These are phyloP conservation scores for Periparus ater DNA, from an alignment of 2,797 vertebrate genomes.

Conservation along the genomic window DNA sequence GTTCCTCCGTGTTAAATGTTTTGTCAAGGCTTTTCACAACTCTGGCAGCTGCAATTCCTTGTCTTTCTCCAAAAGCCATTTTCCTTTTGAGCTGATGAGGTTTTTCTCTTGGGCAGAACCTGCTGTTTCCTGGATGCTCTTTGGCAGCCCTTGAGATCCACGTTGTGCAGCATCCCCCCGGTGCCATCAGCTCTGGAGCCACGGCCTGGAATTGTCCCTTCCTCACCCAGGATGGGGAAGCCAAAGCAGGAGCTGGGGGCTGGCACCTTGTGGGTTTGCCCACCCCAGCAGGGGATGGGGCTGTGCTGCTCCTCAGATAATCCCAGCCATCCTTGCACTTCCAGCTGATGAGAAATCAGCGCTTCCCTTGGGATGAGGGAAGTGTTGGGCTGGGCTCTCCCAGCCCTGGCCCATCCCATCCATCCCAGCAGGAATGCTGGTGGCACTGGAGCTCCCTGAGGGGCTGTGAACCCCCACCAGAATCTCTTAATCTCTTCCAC, in stretches of 20 bases:
- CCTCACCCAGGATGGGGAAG: rapidly evolving
- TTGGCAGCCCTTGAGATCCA: neutral
- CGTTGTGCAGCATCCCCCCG: rapidly evolving
- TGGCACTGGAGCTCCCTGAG: neutral
- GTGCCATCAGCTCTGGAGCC: neutral
- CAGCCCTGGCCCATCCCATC: neutral
- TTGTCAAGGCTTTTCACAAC: slow-evolving; percentile 47
- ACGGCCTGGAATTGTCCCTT: neutral
- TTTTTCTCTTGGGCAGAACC: neutral
- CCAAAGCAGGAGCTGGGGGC: neutral
- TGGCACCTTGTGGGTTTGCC: neutral
- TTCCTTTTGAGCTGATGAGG: neutral
- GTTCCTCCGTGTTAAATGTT: neutral
- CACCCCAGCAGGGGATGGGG: rapidly evolving
- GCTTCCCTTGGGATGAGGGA: neutral
- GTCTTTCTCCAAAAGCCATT: neutral
- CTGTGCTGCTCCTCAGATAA: neutral
- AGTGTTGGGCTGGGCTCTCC: neutral
- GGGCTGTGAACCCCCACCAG: neutral
- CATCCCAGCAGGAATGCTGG: neutral
- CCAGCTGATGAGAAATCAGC: neutral
- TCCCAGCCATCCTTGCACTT: rapidly evolving
- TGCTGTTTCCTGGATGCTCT: neutral
- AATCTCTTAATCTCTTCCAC: neutral
- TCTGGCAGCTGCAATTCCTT: neutral